Base-by-base conservation (phyloP, 2,888 invertebrate species). In the Osmoderma eremita region DNA sequence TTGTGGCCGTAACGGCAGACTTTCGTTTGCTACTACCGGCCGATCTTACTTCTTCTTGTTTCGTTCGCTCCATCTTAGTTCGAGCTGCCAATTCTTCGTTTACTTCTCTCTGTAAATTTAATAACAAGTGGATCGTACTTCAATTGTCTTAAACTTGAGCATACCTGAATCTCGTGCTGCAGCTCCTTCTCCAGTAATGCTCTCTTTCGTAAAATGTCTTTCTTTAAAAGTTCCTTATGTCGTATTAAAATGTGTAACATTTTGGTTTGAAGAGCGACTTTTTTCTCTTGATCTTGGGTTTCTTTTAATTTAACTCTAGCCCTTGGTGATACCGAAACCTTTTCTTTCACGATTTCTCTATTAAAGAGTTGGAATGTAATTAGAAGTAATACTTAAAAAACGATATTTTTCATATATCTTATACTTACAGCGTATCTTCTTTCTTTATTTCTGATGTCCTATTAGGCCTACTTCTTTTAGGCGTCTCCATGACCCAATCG, bases 211-310 rank as follows among this genome's bases (percentile, higher is more conserved):
- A 96, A 87, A 71, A 97, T 97, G 77, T 96, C 96, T 78, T 94
- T 96, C 81, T 96, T 96, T 53, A 98, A 87, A 74, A 92, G 84
- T 80, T 97, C 97, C 79, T 96, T 97, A 76, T 97, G 96, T 75
- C 93, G 90, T 80, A 91, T 91, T 18, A 95, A 86, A 41, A 92
- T 84, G 78, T 91, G 89, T 79, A 92, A 90, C 70, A 92, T 86
- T 73, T 87, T 86, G 10, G 85, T 87, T 79, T 82, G 86, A 73
- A 81, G 87, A 76, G 84, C 84, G 73, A 84, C 86, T 78, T 82
- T 86, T 73, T 83, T 87, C 68, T 83, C 87, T 70, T 82, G 85
- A 74, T 86, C 88, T 67, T 80, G 86, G 61, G 75, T 63, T 67
- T 80, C 80, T 74, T 80, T 80, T 77, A 78, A 76, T 76, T 80